Evolutionary conservation across 2,113 vertebrate species (phyloP), one percentile per base, ranked within the genome.

Genomic region (Ahaetulla prasina): DNA sequence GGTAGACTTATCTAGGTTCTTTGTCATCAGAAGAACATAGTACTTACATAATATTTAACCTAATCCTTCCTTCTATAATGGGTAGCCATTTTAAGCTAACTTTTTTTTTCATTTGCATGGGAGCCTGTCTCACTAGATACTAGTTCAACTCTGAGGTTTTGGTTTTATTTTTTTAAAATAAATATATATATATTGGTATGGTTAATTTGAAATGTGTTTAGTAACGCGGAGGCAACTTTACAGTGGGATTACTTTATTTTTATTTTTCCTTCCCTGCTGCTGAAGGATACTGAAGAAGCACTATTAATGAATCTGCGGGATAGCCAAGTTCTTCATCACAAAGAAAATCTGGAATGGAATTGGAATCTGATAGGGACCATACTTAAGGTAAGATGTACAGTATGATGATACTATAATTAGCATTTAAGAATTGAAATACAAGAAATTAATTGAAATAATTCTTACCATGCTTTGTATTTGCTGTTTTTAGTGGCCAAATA

Each of bases 301-400:
- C 98, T 99, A 95, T 97, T 98, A 97, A 98, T 98, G 97, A 99
- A 99, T 95, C 98, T 99, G 94, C 97, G 98, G 96, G 99, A 99
- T 94, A 99, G 99, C 96, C 99, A 99, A 80, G 99, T 99, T 94
- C 98, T 99, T 92, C 98, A 98, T 97, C 99, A 99, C 97, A 99
- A 99, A 96, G 98, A 99, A 94, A 99, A 99, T 97, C 98, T 99
- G 93, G 98, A 99, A 27, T 99, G 99, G 99, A 99, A 99, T 95
- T 99, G 99, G 99, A 97, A 99, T 97, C 98, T 99, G 16, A 99
- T 99, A 91, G 98, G 98, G 93, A 99, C 99, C 95, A 99, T 99
- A 97, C 97, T 99, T 86, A 99, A 99, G 98, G 99, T 99, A 93
- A 95, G 94, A 25, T 55, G 95, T 80, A 43, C 35, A 80, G 35